These are phyloP conservation scores for Dryobota labecula DNA, from an alignment of 2,888 invertebrate species.

Conservation along the genomic window DNA sequence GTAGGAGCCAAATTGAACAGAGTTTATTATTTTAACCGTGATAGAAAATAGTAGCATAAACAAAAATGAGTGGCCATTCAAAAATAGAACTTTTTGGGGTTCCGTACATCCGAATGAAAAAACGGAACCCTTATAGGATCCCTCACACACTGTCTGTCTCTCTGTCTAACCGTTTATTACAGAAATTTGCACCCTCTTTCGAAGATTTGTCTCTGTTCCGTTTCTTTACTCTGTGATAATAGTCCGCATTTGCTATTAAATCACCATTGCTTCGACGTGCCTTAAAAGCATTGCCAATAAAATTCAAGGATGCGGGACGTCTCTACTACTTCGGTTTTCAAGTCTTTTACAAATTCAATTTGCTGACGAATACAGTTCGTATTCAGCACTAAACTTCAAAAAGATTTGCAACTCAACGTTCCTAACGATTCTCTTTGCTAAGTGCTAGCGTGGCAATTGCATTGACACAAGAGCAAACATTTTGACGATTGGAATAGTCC, in stretches of 20 bases:
- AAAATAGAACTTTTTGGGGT: too few relatives aligned
- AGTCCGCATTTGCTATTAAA: neutral
- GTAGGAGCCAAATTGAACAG: too few relatives aligned
- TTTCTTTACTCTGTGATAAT: too few relatives aligned
- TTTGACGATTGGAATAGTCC: too few relatives aligned
- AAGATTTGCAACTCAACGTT: constrained; percentile 24
- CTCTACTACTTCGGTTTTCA: constrained; percentile 15
- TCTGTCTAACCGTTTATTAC: too few relatives aligned
- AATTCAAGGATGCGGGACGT: constrained; percentile 3
- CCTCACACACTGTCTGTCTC: too few relatives aligned
- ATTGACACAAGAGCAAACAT: neutral
- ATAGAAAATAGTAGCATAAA: too few relatives aligned
- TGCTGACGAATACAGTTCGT: constrained; percentile 18
- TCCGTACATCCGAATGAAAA: too few relatives aligned
- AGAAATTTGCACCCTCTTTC: too few relatives aligned
- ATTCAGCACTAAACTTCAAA: constrained; percentile 27
- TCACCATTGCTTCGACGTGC: neutral
- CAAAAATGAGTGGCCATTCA: too few relatives aligned
- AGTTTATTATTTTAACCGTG: neutral
- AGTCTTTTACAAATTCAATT: constrained; percentile 37
- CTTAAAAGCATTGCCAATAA: constrained; percentile 3
- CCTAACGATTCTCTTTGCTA: constrained; percentile 4
- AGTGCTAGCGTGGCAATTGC: constrained; percentile 11
- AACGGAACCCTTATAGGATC: too few relatives aligned
- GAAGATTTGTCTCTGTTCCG: too few relatives aligned